phyloP scores from a whole-genome alignment of 2,113 vertebrate genomes.

The Dunckerocampus dactyliophorus region DNA sequence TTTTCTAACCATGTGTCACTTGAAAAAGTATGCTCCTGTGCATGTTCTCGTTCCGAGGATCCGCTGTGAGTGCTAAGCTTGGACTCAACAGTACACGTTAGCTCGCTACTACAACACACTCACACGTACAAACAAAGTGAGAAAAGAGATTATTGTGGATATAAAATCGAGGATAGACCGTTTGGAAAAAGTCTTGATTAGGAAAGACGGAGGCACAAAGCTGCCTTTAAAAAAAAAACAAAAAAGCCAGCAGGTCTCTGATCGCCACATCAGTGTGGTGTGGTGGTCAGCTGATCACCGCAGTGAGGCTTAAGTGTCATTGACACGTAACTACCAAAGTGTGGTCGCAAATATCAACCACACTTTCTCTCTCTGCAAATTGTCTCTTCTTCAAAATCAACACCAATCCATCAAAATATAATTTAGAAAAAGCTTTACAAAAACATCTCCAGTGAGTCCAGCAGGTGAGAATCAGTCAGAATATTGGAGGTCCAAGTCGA shows the following conservation, averaged over 20 bases:
- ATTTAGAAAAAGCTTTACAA: conserved; percentile 42
- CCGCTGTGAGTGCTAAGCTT: not conserved
- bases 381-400: too few relatives aligned
- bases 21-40: too few relatives aligned
- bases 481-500: conserved; percentile 76
- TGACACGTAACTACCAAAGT: conserved; percentile 11
- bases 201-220: conserved; percentile 62
- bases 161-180: conserved; percentile 32
- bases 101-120: conserved; percentile 12
- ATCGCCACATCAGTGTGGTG: not conserved
- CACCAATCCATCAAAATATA: conserved; percentile 33
- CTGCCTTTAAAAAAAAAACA: conserved; percentile 50
- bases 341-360: conserved; percentile 36
- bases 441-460: conserved; percentile 22
- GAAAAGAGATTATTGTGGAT: conserved; percentile 36
- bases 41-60: not conserved
- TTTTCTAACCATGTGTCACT: too few relatives aligned
- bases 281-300: conserved; percentile 3
- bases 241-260: conserved; percentile 16
- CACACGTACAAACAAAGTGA: conserved; percentile 23
- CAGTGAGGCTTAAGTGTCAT: conserved; percentile 1
- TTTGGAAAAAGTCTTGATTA: conserved; percentile 59
- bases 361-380: conserved; percentile 13
- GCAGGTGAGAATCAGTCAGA: conserved; percentile 61
- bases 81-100: conserved; percentile 11